Evolutionary conservation across 2,888 invertebrate genomes (phyloP).

Genomic region (Loripinus fragilis): DNA sequence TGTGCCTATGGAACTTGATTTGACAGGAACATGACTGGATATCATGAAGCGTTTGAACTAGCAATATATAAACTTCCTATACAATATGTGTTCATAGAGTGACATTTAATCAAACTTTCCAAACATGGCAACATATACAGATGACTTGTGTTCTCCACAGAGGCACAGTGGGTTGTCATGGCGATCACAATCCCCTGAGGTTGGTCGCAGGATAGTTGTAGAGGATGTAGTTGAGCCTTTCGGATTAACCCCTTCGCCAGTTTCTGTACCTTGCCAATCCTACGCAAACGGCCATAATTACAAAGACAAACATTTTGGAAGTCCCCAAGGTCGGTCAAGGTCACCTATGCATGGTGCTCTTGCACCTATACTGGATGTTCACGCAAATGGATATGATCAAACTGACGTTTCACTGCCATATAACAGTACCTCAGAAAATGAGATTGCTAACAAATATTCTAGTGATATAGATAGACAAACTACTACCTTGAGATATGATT

Average conservation of each 20-base stretch:
- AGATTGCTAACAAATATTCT: constrained; percentile 32
- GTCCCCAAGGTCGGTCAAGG: constrained; percentile 30
- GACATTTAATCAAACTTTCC: not conserved
- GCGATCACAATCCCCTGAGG: constrained; percentile 5
- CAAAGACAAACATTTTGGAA: constrained; percentile 26
- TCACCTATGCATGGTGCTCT: constrained; percentile 31
- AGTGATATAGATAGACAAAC: constrained; percentile 18
- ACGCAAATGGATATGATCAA: constrained; percentile 20
- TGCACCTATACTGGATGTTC: not conserved
- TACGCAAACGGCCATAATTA: not conserved
- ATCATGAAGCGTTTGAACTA: too few relatives aligned
- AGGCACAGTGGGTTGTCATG: not conserved
- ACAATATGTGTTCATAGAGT: not conserved
- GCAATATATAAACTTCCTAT: too few relatives aligned
- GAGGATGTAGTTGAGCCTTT: constrained; percentile 54
- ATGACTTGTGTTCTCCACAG: not conserved
- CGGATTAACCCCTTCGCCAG: constrained; percentile 25
- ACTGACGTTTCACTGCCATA: constrained; percentile 14
- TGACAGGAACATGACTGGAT: too few relatives aligned
- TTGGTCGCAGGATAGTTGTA: constrained; percentile 28
- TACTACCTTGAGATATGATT: not conserved
- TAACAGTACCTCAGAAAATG: not conserved
- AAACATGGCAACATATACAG: constrained; percentile 5
- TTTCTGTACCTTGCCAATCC: not conserved
- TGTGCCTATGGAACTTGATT: too few relatives aligned